phyloP scores from a whole-genome alignment of 1,140 invertebrate species.

The Danaus melanippus region DNA sequence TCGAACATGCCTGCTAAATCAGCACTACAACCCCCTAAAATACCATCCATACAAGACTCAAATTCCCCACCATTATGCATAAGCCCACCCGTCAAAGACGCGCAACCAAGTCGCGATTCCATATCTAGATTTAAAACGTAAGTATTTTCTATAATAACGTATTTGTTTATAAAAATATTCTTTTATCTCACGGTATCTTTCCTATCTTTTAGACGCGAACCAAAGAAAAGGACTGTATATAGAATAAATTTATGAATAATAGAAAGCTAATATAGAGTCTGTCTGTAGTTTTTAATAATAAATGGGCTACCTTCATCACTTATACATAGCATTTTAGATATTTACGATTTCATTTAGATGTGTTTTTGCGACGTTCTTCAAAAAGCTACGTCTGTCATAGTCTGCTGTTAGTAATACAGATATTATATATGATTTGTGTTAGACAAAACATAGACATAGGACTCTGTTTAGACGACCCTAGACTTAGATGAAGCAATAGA shows the following conservation, averaged over 20 bases:
- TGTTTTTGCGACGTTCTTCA: conserved; percentile 6
- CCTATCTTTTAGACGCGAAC: conserved; percentile 25
- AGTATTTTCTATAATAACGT: conserved; percentile 27
- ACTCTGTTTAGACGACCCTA: neutral
- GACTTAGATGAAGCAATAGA: too few relatives aligned
- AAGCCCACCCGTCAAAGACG: conserved; percentile 56
- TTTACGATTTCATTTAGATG: conserved; percentile 7
- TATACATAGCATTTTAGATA: conserved; percentile 6
- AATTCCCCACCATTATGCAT: conserved; percentile 60
- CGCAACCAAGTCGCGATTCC: conserved; percentile 51
- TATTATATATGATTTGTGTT: neutral
- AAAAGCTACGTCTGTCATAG: neutral
- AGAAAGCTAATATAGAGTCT: conserved; percentile 13
- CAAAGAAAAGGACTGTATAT: conserved; percentile 24
- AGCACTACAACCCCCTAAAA: conserved; percentile 26
- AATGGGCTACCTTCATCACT: conserved; percentile 15
- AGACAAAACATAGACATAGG: neutral
- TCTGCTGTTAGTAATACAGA: conserved; percentile 5
- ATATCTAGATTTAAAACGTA: conserved; percentile 68
- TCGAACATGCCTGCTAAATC: conserved; percentile 25
- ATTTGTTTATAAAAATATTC: conserved; percentile 7
- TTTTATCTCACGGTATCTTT: conserved; percentile 20
- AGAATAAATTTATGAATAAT: conserved; percentile 20
- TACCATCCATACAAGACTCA: conserved; percentile 33
- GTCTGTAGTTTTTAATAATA: conserved; percentile 9